Base-by-base conservation (phyloP, 2,888 invertebrate genomes). In the Polietes domitor region DNA sequence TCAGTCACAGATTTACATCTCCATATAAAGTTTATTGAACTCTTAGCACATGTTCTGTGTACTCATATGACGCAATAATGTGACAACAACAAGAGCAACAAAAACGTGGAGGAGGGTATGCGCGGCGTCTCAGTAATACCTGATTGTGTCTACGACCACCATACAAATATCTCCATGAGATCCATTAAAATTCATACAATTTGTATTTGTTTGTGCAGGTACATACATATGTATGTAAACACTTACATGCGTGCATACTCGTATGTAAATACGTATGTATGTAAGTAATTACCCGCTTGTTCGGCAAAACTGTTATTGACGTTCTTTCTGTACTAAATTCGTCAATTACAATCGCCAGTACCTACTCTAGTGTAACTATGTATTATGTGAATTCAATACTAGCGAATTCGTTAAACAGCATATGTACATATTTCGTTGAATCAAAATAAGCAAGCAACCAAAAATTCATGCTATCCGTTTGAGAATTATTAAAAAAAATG, bases 11-110 rank as follows among this genome's bases (percentile, higher is more conserved):
- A n/a, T n/a, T 47, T 17, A 21, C 2, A 21, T 53, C 53, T 53
- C 10, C 6, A 53, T 24, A 1, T 77, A 79, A 85, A 83, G 83
- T 68, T 82, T 80, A 87, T 87, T 85, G 82, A 85, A 83, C 86
- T 77, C 85, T 87, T 86, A 80, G 85, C 85, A 80, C 85, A 84
- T 80, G 81, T 86, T 83, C 77, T 68, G 81, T n/a, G n/a, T n/a
- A n/a, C n/a, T n/a, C 55, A 53, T 58, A 55, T 63, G 61, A 70
- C 55, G 47, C 19, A 41, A 77, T 28, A 10, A 6, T 43, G 5
- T 50, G 76, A 61, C 79, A 53, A 7, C 37, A 3, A 70, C 9
- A 19, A 43, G 1, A n/a, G n/a, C n/a, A n/a, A n/a, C n/a, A n/a
- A n/a, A 2, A 37, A 7, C 6, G 37, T n/a, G 32, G 32, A 37